phyloP scores from a whole-genome alignment of 1,140 invertebrate species.

The Cotesia typhae region DNA sequence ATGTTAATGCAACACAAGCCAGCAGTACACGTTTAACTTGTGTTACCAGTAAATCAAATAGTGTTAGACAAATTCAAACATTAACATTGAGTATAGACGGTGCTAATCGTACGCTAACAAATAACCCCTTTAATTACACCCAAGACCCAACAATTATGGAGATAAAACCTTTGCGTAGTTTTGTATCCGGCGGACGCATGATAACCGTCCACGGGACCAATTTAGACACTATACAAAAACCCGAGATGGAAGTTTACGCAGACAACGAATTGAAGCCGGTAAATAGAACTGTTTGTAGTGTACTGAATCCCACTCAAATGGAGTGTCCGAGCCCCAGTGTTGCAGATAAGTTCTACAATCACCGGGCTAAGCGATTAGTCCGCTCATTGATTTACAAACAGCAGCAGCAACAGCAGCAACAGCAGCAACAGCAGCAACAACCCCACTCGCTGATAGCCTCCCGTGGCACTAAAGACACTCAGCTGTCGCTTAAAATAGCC shows the following conservation, averaged over 20 bases:
- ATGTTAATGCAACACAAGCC: conserved; percentile 86
- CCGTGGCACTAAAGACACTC: conserved; percentile 64
- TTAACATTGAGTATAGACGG: conserved; percentile 85
- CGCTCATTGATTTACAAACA: conserved; percentile 44
- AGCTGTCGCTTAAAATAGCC: conserved; percentile 78
- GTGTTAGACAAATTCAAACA: conserved; percentile 68
- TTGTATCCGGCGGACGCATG: conserved; percentile 90
- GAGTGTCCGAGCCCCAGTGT: conserved; percentile 91
- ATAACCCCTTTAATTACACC: conserved; percentile 86
- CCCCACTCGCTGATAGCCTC: conserved; percentile 42
- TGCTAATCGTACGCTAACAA: conserved; percentile 76
- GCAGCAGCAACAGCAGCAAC: conserved; percentile 6
- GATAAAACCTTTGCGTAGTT: conserved; percentile 87
- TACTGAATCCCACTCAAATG: conserved; percentile 91
- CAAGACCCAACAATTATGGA: conserved; percentile 93
- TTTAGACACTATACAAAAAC: conserved; percentile 89
- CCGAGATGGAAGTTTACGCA: conserved; percentile 85
- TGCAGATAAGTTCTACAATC: conserved; percentile 52
- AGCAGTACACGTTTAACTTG: conserved; percentile 90
- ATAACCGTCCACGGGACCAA: conserved; percentile 93
- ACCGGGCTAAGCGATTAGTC: conserved; percentile 34
- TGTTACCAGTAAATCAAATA: conserved; percentile 78
- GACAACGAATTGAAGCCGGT: conserved; percentile 75
- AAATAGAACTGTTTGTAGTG: conserved; percentile 84
- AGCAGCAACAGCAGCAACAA: conserved; percentile 14